These are phyloP conservation scores for Epinephelus awoara DNA, from an alignment of 2,797 vertebrate genomes.

Conservation along the genomic window DNA sequence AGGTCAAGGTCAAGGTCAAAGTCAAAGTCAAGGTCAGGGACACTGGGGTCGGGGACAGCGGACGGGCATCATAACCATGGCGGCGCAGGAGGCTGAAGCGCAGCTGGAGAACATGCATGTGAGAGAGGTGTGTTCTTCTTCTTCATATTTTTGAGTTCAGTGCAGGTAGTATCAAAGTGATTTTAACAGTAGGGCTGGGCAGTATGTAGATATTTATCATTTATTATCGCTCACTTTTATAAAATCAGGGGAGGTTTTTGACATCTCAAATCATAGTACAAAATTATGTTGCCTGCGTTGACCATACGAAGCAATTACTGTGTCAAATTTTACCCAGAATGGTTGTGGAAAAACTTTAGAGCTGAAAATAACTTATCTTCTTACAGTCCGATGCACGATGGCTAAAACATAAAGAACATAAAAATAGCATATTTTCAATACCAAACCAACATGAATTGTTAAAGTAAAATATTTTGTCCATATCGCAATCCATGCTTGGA, in stretches of 20 bases:
- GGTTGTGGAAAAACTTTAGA: background rate
- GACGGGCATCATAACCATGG: slow-evolving; percentile 73
- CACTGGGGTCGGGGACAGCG: slow-evolving; percentile 88
- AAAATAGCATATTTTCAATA: background rate
- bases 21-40: slow-evolving; percentile 81
- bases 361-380: background rate
- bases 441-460: background rate
- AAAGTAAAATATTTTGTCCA: background rate
- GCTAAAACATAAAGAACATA: background rate
- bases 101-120: slow-evolving; percentile 94
- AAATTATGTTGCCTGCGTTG: background rate
- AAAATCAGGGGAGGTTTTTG: background rate
- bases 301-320: background rate
- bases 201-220: background rate
- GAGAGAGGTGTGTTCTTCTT: slow-evolving; percentile 89
- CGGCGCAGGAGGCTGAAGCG: slow-evolving; percentile 91
- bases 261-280: background rate
- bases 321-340: background rate
- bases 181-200: background rate
- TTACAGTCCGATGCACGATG: background rate
- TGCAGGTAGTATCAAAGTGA: background rate
- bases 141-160: background rate
- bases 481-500: background rate
- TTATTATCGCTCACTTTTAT: background rate
- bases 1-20: slow-evolving; percentile 60